Conservation (phyloP, 37 sponge, comb jelly and placozoan genomes). For the Ephydatia muelleri region DNA sequence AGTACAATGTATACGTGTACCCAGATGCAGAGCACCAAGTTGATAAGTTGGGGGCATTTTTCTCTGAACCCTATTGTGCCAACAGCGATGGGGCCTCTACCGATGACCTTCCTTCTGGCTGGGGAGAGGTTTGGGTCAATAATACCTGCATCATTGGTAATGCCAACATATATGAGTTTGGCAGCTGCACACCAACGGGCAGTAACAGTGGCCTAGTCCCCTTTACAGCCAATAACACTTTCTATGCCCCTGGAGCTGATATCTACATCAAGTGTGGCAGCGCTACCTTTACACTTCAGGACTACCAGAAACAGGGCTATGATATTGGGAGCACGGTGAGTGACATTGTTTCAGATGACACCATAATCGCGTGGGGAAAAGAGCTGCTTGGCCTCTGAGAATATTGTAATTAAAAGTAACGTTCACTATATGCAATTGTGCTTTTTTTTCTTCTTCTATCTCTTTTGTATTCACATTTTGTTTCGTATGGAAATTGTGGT, state of each 20-base stretch:
- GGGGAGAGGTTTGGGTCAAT: conserved; percentile 54
- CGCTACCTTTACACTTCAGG: conserved; percentile 12
- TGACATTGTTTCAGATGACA: conserved; percentile 13
- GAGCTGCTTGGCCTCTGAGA: conserved; percentile 36
- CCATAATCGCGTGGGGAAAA: conserved; percentile 40
- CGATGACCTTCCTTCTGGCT: conserved; percentile 40
- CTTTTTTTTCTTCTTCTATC: too few species aligned
- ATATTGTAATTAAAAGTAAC: neutral
- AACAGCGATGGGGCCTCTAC: conserved; percentile 39
- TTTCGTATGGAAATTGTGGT: too few species aligned
- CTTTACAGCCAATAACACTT: conserved; percentile 48
- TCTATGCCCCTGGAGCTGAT: conserved; percentile 43
- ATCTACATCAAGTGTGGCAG: conserved; percentile 46
- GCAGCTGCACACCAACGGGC: conserved; percentile 20
- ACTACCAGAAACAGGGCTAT: conserved; percentile 49
- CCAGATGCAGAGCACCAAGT: conserved; percentile 28
- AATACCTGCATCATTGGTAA: conserved; percentile 63
- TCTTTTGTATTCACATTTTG: too few species aligned
- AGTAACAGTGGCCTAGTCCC: conserved; percentile 36
- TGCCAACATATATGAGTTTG: conserved; percentile 40
- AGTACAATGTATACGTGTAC: conserved; percentile 49
- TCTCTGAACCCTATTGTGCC: conserved; percentile 41
- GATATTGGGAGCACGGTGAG: conserved; percentile 42
- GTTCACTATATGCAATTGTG: neutral
- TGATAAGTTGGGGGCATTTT: neutral